Conservation (phyloP, 2,797 vertebrate species). For the Sebastes ruberrimus region DNA sequence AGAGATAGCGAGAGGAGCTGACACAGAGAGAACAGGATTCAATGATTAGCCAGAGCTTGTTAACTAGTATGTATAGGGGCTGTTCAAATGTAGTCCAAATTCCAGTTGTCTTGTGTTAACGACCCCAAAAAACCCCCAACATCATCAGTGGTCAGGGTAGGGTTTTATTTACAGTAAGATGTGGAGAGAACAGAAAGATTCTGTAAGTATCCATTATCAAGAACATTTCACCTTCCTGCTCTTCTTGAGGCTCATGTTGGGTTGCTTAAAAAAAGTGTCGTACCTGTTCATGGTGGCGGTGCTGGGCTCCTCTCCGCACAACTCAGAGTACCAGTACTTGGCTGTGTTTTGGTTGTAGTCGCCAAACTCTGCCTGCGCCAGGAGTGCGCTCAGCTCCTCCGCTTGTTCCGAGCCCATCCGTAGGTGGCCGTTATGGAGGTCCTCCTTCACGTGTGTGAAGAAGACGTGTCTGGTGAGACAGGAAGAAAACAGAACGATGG, state of each 20-base stretch:
- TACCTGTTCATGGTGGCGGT: conserved; percentile 89
- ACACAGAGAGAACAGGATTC: not conserved
- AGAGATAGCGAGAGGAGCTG: not conserved
- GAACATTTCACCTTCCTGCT: not conserved
- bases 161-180: not conserved
- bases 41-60: not conserved
- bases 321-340: conserved; percentile 92
- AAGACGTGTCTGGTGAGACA: conserved; percentile 88
- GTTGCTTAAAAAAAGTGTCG: not conserved
- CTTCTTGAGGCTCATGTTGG: not conserved
- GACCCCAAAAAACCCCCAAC: not conserved
- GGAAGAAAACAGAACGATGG: not conserved
- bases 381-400: conserved; percentile 90
- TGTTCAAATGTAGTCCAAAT: not conserved
- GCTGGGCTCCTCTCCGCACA: conserved; percentile 90
- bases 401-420: conserved; percentile 92
- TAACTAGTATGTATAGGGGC: not conserved
- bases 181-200: not conserved
- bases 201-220: not conserved
- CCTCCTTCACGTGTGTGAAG: conserved; percentile 96
- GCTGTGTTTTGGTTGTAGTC: conserved; percentile 99
- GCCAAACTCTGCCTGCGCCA: conserved; percentile 96
- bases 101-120: not conserved
- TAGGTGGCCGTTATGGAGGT: conserved; percentile 93
- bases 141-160: not conserved